Base-by-base conservation (phyloP, 1,140 invertebrate species). In the Drosophila sucinea region DNA sequence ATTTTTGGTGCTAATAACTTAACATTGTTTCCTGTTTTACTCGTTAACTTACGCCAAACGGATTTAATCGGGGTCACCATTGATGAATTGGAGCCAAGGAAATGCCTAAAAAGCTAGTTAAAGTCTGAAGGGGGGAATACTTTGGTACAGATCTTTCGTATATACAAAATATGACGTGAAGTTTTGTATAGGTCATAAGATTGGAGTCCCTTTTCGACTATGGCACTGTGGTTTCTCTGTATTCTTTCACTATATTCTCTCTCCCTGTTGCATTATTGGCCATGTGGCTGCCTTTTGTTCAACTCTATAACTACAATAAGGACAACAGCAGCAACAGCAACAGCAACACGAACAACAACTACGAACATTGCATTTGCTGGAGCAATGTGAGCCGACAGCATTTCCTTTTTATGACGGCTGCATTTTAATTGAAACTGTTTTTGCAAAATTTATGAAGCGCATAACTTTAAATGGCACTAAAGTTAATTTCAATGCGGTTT, bases 391-490 rank as follows among this genome's bases (percentile, higher is more conserved):
- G 76, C 70, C 79, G 84, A 83, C 83, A 74, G 83, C 83, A 87
- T 87, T 87, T 87, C 83, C 84, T 89, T 87, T 87, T 87, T 83
- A 87, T 89, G 83, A 89, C 87, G 84, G 83, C 83, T 79, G 83
- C 84, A 87, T 87, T 87, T 87, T 89, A 87, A 87, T 87, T 87
- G 83, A 87, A 87, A 87, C 83, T 87, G 83, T 87, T 87, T 82
- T 87, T 83, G 84, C 83, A 87, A 58, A 77, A 87, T 87, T 87
- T 87, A 87, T 87, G 83, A 87, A 87, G 83, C 83, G 83, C 83
- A 89, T 87, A 87, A 87, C 83, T 87, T 87, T 87, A 87, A 87
- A 87, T 87, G 83, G 83, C 83, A 89, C 83, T 87, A 87, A 87
- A 87, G 83, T 87, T 87, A 87, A 87, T 87, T 87, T 87, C 80